Evolutionary conservation across 2,888 invertebrate genomes (phyloP), one percentile per base, ranked within the genome.

Genomic region (Sinelater perroti): DNA sequence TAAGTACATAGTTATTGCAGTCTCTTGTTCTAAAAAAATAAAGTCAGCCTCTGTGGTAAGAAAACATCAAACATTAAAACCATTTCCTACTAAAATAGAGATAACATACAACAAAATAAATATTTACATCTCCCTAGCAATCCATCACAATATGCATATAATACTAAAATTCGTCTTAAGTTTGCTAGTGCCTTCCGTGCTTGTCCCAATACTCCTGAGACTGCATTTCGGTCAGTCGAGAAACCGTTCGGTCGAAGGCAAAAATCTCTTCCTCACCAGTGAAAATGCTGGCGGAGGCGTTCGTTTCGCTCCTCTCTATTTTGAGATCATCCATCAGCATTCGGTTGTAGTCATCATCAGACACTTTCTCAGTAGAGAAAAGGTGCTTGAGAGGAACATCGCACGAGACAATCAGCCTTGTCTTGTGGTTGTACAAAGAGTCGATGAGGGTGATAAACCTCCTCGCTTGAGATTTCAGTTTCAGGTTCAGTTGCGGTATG

Each of bases 241-340:
- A 98, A 17, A 96, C 78, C 14, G 97, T 97, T 53, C 99, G 84
- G 70, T 97, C 95, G 74, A 92, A 96, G 0, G 99, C 98, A 79
- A 99, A 99, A 70, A 95, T 80, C 80, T 99, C 99, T 78, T 99
- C 99, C 76, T 95, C 95, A 0, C 98, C 98, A 1, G 96, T 97
- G 72, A 99, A 98, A 67, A 99, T 89, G 71, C 91, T 95, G 2
- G 95, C 91, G 63, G 85, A 85, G 13, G 91, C 87, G 70, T 89
- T 85, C 51, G 89, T 89, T 44, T 90, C 87, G 66, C 85, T 86
- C 67, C 87, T 87, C 1, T 85, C 84, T 52, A 98, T 91, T 69
- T 90, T 90, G 62, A 99, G 83, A 78, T 99, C 98, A 75, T 98
- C 98, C 95, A 98, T 97, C 1, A 99, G 81, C 68, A 89, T 86